phyloP scores from a whole-genome alignment of 2,797 vertebrate species.

The Gouania willdenowi region DNA sequence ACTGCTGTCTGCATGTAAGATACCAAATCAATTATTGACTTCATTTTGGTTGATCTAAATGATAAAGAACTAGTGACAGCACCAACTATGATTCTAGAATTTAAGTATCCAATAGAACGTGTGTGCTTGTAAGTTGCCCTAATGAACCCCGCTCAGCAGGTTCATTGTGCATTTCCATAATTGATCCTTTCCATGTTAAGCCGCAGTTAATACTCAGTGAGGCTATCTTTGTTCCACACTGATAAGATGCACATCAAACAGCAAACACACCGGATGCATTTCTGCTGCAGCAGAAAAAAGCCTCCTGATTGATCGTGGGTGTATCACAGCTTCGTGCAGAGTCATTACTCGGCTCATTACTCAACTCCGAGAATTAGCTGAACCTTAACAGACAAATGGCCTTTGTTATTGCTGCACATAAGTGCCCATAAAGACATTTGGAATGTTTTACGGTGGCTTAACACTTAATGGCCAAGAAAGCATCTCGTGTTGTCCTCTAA shows the following conservation, averaged over 20 bases:
- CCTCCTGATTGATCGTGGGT: conserved; percentile 31
- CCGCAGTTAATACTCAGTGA: conserved; percentile 19
- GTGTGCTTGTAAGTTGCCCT: not conserved
- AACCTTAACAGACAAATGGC: conserved; percentile 36
- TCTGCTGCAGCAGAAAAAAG: conserved; percentile 5
- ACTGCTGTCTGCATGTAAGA: too few relatives aligned
- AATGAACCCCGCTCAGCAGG: conserved; percentile 12
- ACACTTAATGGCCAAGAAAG: conserved; percentile 13
- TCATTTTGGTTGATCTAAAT: too few relatives aligned
- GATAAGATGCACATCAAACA: conserved; percentile 12
- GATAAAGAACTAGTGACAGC: too few relatives aligned
- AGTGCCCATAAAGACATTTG: conserved; percentile 43
- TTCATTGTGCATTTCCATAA: conserved; percentile 21
- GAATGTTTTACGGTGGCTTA: conserved; percentile 30
- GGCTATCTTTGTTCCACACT: conserved; percentile 22
- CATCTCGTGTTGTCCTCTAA: conserved; percentile 23
- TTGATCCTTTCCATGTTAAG: conserved; percentile 20
- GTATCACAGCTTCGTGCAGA: conserved; percentile 19
- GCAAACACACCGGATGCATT: conserved; percentile 8
- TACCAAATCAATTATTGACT: too few relatives aligned
- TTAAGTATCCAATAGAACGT: too few relatives aligned
- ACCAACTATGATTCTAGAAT: too few relatives aligned
- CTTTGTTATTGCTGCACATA: conserved; percentile 36
- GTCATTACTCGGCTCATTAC: conserved; percentile 46
- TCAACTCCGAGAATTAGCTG: conserved; percentile 35